Evolutionary conservation across 1,140 invertebrate species (phyloP), one percentile per base, ranked within the genome.

Genomic region (Drosophila bocqueti): DNA sequence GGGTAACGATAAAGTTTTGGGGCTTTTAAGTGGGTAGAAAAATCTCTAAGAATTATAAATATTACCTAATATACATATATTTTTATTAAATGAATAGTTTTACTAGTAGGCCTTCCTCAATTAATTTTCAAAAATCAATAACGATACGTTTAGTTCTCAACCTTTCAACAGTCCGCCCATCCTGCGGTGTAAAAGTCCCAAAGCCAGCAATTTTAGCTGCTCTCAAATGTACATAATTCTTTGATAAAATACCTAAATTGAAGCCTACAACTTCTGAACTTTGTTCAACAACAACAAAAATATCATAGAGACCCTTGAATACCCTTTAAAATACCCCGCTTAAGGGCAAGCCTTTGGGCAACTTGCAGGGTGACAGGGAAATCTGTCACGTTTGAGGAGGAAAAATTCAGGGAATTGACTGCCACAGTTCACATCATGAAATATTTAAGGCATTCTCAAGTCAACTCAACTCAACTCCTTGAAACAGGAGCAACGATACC

Each of bases 401-500:
- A 60, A 60, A 34, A 38, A 40, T 59, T 60, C 68, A 24, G 24
- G 34, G 43, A 73, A 73, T 73, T 73, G 72, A 75, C 72, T 75
- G 72, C 36, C 59, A 64, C 38, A 69, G 75, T 78, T 78, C 75
- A 78, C 75, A 78, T 78, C 74, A 78, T 78, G 64, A 78, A 78
- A 78, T 69, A 78, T 78, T 78, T 69, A 78, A 78, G 64, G 57
- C 57, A 68, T 77, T 42, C 54, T 24, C 62, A 31, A 55, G 52
- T 76, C 46, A n/a, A 52, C 47, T 77, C 46, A n/a, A 52, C 47
- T 77, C 47, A 18, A 52, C 49, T 77, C 47, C 54, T 74, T 61
- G 38, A 52, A 73, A 61, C 29, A 54, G 71, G 61, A 29, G 49
- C 16, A 49, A 49, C 47, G 47, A 49, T 49, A 57, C 60, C 75